Base-by-base conservation (phyloP, 2,113 vertebrate species). In the Phalacrocorax pelagicus region DNA sequence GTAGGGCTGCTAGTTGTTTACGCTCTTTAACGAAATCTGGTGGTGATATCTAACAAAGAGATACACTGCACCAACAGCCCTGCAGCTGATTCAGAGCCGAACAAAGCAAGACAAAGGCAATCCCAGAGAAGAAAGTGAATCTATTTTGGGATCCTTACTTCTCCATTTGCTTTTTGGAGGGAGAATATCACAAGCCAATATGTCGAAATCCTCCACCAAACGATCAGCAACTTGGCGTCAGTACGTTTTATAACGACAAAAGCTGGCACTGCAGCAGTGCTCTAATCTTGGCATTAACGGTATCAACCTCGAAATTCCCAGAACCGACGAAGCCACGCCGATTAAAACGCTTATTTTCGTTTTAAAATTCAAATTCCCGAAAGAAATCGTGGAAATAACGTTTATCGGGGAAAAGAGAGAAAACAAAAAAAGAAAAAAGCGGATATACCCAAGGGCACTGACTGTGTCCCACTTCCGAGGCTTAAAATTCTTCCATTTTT, bases 21-120 rank as follows among this genome's bases (percentile, higher is more conserved):
- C 7, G 3, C 74, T 42, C 82, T 63, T 90, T 90, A 82, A 80
- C 21, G 71, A 93, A 92, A 95, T 77, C 79, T 51, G 80, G 36
- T 73, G 79, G 38, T 3, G 67, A 96, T 87, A 91, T 94, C 96
- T 96, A 95, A 97, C 96, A 97, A 97, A 97, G 95, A 95, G 88
- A 88, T 57, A 92, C 69, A 82, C 88, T 96, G 96, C 96, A 97
- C 75, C 96, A 96, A 86, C 16, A 81, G 83, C 95, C 91, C 86
- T 34, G 94, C 96, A 75, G 90, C 94, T 26, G 92, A 94, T 62
- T 92, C 92, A 86, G 10, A 79, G 86, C 77, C 67, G 92, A 97
- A 96, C 81, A 93, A 97, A 93, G 92, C 93, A 77, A 94, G 90
- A 97, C 92, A 94, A 96, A 95, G 94, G 21, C 92, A 94, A 94